Evolutionary conservation across 2,113 vertebrate species (phyloP).

Genomic region (Tupaia tana): DNA sequence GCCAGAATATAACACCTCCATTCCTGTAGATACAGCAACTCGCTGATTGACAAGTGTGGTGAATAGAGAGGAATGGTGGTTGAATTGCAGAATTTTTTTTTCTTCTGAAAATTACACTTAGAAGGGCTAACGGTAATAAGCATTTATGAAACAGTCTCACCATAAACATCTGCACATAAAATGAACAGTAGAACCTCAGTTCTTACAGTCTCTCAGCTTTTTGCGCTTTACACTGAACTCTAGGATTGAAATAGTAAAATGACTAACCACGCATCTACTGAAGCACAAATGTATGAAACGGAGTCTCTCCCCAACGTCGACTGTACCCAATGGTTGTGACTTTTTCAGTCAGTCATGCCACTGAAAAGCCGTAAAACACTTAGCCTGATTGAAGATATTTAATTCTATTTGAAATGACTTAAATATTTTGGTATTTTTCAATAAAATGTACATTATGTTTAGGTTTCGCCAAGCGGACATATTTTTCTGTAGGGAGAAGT

Average conservation of each 20-base stretch:
- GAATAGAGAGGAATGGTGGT: constrained; percentile 99
- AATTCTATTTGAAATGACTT: constrained; percentile 78
- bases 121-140: constrained; percentile 99
- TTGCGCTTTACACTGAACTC: constrained; percentile 88
- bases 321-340: constrained; percentile 68
- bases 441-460: constrained; percentile 61
- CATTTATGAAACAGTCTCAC: constrained; percentile 96
- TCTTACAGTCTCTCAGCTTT: constrained; percentile 89
- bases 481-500: constrained; percentile 66
- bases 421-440: constrained; percentile 76
- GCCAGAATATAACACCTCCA: constrained; percentile 99
- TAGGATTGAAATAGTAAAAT: constrained; percentile 87
- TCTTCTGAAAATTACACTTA: constrained; percentile 97
- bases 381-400: constrained; percentile 78
- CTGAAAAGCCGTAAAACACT: constrained; percentile 81
- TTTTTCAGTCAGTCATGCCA: constrained; percentile 77
- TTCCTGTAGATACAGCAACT: constrained; percentile 97
- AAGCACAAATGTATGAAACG: constrained; percentile 82
- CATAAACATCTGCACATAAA: constrained; percentile 96
- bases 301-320: constrained; percentile 76
- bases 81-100: constrained; percentile 95
- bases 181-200: constrained; percentile 90
- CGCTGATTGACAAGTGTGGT: constrained; percentile 99
- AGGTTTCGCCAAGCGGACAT: constrained; percentile 44
- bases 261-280: constrained; percentile 80